A percentile compares a stretch with the other conserved stretches of the same genome.
phyloP scores from a whole-genome alignment of 92 coral and sea anemone genomes.

The Epizoanthus rinbou region DNA sequence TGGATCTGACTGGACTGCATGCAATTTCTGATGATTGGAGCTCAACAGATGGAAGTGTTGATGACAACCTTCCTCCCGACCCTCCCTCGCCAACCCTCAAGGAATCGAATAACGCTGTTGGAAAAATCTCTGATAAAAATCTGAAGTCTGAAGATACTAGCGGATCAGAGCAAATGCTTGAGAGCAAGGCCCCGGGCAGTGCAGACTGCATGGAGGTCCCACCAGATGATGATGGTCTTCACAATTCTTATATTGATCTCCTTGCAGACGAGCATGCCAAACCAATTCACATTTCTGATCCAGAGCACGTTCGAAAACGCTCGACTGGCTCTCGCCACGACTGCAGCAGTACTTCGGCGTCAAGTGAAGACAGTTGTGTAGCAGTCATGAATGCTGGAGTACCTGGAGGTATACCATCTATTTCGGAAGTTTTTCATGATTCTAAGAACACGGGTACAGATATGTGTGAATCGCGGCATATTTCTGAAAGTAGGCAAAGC shows the following conservation, averaged over 20 bases:
- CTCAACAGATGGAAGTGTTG: slow-evolving; percentile 17
- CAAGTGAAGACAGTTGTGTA: slow-evolving; percentile 24
- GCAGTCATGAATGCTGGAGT: not conserved
- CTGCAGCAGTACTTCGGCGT: not conserved
- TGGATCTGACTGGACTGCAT: not conserved
- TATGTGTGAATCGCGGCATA: not conserved
- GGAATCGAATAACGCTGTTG: not conserved
- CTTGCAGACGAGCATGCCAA: slow-evolving; percentile 60
- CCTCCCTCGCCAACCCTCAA: not conserved
- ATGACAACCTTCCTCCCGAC: not conserved
- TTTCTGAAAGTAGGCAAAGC: not conserved
- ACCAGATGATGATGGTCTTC: not conserved
- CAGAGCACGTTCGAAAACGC: slow-evolving; percentile 51
- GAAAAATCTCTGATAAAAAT: not conserved
- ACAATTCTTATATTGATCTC: slow-evolving; percentile 71
- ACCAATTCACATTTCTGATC: slow-evolving; percentile 83
- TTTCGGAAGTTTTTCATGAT: not conserved
- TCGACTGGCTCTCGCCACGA: slow-evolving; percentile 15
- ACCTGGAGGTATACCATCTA: not conserved
- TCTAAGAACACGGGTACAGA: not conserved
- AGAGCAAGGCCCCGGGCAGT: not conserved
- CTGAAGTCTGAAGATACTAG: not conserved
- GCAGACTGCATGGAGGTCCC: not conserved
- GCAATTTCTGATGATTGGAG: slow-evolving; percentile 23
- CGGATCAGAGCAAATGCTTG: not conserved